Percentiles rank a stretch among this genome's conserved stretches.
These are phyloP conservation scores for Streptopelia turtur DNA, from an alignment of 2,797 vertebrate genomes.

Conservation along the genomic window DNA sequence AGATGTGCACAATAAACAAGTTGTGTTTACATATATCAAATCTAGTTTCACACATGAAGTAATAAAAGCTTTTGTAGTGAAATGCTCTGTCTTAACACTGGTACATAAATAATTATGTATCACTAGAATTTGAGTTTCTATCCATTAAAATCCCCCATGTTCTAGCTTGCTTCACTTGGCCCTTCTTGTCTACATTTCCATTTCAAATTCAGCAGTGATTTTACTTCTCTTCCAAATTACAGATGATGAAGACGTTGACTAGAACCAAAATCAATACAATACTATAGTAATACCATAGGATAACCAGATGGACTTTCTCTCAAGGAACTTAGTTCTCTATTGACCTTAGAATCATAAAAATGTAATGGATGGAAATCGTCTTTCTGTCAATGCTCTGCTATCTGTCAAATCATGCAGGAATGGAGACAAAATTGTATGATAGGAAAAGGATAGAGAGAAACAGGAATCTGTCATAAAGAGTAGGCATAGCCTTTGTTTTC, in stretches of 20 bases:
- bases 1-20: neutral
- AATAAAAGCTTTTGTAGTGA: neutral
- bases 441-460: neutral
- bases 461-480: neutral
- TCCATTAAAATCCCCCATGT: neutral
- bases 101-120: neutral
- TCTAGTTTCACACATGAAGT: neutral
- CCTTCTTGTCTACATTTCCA: neutral
- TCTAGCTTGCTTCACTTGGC: neutral
- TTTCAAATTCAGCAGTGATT: neutral
- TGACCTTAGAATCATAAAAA: neutral
- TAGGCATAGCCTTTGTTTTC: neutral
- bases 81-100: neutral
- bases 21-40: neutral
- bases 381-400: neutral
- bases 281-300: neutral
- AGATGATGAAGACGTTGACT: neutral
- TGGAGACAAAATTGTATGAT: neutral
- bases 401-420: neutral
- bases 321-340: neutral
- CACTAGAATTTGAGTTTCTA: neutral
- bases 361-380: neutral
- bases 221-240: neutral
- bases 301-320: neutral
- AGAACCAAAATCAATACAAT: neutral